Percentiles rank a stretch among this genome's conserved stretches.
Conservation (phyloP, 2,113 vertebrate species). For the Lagopus leucura region DNA sequence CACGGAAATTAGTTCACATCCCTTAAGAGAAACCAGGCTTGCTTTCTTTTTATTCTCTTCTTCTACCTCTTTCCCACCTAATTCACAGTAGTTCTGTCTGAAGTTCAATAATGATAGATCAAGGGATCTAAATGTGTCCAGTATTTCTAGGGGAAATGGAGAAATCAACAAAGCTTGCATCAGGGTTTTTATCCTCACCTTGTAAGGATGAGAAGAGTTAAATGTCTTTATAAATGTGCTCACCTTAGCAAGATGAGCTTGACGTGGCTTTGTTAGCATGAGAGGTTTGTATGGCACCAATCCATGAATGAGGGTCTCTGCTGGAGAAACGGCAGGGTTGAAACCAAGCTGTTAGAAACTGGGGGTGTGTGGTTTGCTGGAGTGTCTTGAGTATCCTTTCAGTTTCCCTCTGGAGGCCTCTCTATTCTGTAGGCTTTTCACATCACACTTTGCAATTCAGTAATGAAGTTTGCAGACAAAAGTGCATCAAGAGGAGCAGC, state of each 20-base stretch:
- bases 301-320: not conserved
- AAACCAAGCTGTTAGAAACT: not conserved
- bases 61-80: not conserved
- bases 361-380: not conserved
- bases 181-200: not conserved
- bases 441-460: not conserved
- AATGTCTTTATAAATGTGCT: not conserved
- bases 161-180: not conserved
- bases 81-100: not conserved
- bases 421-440: not conserved
- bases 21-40: too few relatives aligned
- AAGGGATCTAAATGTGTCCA: not conserved
- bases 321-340: not conserved
- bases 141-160: not conserved
- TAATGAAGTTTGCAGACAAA: not conserved
- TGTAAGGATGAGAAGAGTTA: not conserved
- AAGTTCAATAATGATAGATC: not conserved
- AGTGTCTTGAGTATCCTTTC: not conserved
- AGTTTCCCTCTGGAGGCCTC: not conserved
- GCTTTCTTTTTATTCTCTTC: not conserved
- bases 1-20: not conserved
- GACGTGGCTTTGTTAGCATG: not conserved
- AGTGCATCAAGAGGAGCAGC: not conserved
- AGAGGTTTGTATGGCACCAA: not conserved
- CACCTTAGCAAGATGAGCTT: not conserved